Evolutionary conservation across 1,140 invertebrate species (phyloP), one percentile per base, ranked within the genome.

Genomic region (Heliconius hewitsoni): DNA sequence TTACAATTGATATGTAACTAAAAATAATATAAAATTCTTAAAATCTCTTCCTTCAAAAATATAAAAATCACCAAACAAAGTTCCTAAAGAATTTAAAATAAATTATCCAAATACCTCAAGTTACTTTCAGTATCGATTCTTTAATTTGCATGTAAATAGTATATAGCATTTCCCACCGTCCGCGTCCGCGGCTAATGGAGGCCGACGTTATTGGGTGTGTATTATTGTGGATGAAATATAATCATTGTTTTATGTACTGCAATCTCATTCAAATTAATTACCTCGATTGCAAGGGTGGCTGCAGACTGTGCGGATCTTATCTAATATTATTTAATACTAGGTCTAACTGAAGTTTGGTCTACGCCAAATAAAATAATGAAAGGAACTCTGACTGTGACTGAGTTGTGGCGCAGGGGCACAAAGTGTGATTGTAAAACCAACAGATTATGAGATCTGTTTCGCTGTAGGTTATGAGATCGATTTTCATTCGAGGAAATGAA

Each of bases 211-310:
- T 80, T 77, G 74, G 73, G 78, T 75, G 57, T 74, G 78, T 77
- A 82, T 76, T 82, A 79, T 82, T 77, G 75, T 19, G 39, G 76
- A 73, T 82, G 81, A 82, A 82, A 77, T 80, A 80, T 76, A 76
- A 80, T 80, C 74, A 76, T 80, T 80, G 78, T 80, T 80, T 80
- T 79, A 83, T 76, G 76, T 82, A 77, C 76, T 82, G 83, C 79
- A 76, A 81, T 82, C 78, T 84, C 83, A 84, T 84, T 77, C 27
- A 57, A 84, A 82, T 84, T 84, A 84, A 84, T 84, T 82, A 84
- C 66, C 77, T 74, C 8, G 60, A 81, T 57, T 39, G 74, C 60
- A 71, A 80, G 74, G 78, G 42, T 30, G 60, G 23, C 57, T 50
- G 23, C 60, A 76, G 2, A 76, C 60, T 70, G 57, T 9, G 46